A percentile compares a stretch with the other conserved stretches of the same genome.
Evolutionary conservation across 2,888 invertebrate genomes (phyloP).

Genomic region (Drosophila meridiana): DNA sequence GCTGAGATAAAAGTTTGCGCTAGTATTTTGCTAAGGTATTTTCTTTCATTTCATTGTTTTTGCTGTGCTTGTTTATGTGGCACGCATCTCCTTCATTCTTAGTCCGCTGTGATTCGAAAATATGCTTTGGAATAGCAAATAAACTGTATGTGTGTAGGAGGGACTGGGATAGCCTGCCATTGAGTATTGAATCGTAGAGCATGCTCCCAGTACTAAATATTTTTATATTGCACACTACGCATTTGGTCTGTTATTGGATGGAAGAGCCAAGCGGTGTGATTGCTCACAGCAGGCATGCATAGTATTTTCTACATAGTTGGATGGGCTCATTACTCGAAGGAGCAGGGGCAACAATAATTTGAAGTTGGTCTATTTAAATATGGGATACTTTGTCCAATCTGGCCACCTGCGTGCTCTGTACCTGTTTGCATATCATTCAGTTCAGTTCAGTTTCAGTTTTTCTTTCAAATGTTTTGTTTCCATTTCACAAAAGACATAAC

Average conservation of each 20-base stretch:
- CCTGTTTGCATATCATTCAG: constrained; percentile 2
- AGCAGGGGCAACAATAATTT: not conserved
- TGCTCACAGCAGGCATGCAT: constrained; percentile 2
- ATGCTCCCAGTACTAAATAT: constrained; percentile 24
- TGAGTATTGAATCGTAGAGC: constrained; percentile 18
- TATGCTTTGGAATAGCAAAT: constrained; percentile 62
- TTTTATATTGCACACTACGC: constrained; percentile 37
- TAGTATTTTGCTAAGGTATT: constrained; percentile 19
- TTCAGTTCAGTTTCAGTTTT: constrained; percentile 1
- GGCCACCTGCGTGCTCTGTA: constrained; percentile 32
- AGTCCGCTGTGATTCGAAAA: constrained; percentile 46
- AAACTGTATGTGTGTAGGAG: constrained; percentile 30
- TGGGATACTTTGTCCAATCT: constrained; percentile 9
- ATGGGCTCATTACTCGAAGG: constrained; percentile 10
- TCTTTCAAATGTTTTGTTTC: constrained; percentile 17
- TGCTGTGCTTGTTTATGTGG: constrained; percentile 40
- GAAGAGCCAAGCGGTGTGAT: constrained; percentile 34
- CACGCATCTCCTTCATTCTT: constrained; percentile 36
- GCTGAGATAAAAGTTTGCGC: constrained; percentile 3
- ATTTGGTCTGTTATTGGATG: constrained; percentile 36
- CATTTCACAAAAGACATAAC: constrained; percentile 45
- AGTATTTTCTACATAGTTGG: constrained; percentile 3
- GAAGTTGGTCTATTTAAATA: constrained; percentile 8
- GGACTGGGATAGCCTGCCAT: not conserved
- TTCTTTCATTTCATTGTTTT: constrained; percentile 19